Base-by-base conservation (phyloP, 2,797 vertebrate genomes). In the Bovichtus variegatus region DNA sequence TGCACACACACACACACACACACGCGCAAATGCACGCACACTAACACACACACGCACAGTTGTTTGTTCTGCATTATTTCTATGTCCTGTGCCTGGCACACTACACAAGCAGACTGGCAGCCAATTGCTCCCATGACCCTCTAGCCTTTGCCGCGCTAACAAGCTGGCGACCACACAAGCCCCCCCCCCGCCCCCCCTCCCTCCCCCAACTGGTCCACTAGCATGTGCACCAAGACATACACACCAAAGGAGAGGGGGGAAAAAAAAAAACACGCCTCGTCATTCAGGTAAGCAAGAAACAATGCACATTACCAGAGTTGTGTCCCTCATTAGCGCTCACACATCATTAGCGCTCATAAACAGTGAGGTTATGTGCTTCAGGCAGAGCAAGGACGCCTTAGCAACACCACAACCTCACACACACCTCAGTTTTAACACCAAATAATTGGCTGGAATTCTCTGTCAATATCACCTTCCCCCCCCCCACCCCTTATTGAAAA, bases 101-200 rank as follows among this genome's bases (percentile, higher is more conserved):
- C 87, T 71, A 87, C 87, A 82, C 58, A 36, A 82, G 88, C 93
- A 91, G 90, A 92, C 92, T 93, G 92, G 90, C 93, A 92, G 92
- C 91, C 93, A 94, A 94, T 91, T 91, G 92, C 93, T 94, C 92
- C 93, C 89, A 76, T 94, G 94, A 95, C 93, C 94, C 92, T 87
- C 78, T 77, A 91, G 94, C 90, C 92, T 92, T n/a, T 90, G 85
- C 90, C 89, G 92, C 83, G 86, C 92, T 94, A 95, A 95, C 93
- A 95, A 95, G 93, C 93, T 93, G 94, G 93, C 93, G 78, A 80
- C 86, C 90, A 82, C 87, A 92, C 88, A 92, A 92, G 84, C 87
- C 81, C 74, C 66, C 74, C 73, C 82, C 90, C 74, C 66, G 74
- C 73, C 82, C 90, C n/a, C n/a, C n/a, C 72, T 80, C 89, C 82